Evolutionary conservation across 2,888 invertebrate genomes (phyloP).

Genomic region (Drosophila emarginata): DNA sequence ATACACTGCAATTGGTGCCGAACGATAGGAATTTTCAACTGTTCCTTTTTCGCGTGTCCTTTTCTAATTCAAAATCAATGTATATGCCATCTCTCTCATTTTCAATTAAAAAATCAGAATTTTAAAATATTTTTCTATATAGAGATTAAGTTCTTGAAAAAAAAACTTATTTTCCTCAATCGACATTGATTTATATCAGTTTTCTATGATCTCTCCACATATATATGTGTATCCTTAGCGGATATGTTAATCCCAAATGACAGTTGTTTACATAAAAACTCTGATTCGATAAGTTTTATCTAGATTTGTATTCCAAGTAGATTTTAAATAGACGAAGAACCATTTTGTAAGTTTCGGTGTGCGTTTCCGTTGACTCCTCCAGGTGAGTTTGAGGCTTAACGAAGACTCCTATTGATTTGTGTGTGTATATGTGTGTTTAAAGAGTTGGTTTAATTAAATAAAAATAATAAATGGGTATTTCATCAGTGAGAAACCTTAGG

Average conservation of each 20-base stretch:
- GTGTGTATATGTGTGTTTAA: not conserved
- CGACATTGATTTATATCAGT: no score
- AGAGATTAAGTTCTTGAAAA: no score
- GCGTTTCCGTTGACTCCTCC: not conserved
- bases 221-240: no score
- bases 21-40: not conserved
- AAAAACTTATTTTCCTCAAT: no score
- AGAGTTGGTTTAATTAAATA: conserved; percentile 6
- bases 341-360: not conserved
- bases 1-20: no score
- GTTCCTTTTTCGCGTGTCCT: not conserved
- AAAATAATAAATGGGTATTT: conserved; percentile 16
- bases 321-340: not conserved
- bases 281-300: not conserved
- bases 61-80: not conserved
- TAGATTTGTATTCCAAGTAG: not conserved
- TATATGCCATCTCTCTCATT: not conserved
- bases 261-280: not conserved
- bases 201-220: no score
- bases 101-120: not conserved
- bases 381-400: not conserved
- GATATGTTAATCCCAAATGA: not conserved
- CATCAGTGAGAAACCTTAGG: conserved; percentile 14
- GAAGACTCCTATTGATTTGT: not conserved
- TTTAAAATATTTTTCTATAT: no score